phyloP scores from a whole-genome alignment of 1,140 invertebrate genomes.

The Globodera ellingtonae region DNA sequence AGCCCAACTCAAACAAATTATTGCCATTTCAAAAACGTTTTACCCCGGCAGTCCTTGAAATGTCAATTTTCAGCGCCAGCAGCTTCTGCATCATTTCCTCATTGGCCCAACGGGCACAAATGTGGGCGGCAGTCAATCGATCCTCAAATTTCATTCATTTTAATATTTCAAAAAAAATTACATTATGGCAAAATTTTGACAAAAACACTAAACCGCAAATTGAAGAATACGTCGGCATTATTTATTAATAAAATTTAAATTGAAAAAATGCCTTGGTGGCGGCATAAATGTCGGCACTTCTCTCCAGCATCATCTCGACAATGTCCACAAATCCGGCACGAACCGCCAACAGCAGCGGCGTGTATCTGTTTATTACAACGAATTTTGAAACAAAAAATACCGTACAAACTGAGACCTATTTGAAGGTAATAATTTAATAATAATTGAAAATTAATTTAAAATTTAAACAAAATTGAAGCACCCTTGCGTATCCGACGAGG shows the following conservation, averaged over 20 bases:
- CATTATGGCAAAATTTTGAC: too few relatives aligned
- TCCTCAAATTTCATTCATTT: conserved; percentile 43
- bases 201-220: too few relatives aligned
- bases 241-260: background rate
- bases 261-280: conserved; percentile 51
- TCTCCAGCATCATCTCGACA: conserved; percentile 48
- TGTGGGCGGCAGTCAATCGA: conserved; percentile 52
- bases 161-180: background rate
- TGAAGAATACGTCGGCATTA: too few relatives aligned
- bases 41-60: conserved; percentile 56
- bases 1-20: background rate
- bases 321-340: conserved; percentile 50
- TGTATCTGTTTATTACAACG: conserved; percentile 48
- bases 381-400: too few relatives aligned
- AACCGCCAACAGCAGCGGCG: conserved; percentile 56
- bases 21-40: background rate
- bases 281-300: conserved; percentile 56
- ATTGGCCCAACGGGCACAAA: conserved; percentile 55
- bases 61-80: conserved; percentile 42
- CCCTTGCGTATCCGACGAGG: conserved; percentile 43
- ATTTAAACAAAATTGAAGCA: background rate
- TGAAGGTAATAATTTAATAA: too few relatives aligned
- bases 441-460: too few relatives aligned
- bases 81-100: conserved; percentile 52
- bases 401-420: too few relatives aligned